Evolutionary conservation across 2,113 vertebrate genomes (phyloP), one percentile per base, ranked within the genome.

Genomic region (Sialia sialis): DNA sequence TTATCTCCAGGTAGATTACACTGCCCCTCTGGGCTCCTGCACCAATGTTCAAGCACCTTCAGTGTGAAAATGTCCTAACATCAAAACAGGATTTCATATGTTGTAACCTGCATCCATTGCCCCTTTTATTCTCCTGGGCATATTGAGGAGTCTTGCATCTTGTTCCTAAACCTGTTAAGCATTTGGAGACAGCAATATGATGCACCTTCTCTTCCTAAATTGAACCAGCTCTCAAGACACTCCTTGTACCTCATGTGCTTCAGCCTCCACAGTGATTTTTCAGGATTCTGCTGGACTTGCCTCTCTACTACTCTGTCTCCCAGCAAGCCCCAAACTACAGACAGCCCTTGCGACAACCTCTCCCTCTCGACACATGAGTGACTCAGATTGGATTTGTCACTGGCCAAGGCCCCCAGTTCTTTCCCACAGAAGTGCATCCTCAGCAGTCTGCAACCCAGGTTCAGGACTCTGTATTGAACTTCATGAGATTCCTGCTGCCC

Each of bases 21-120:
- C 22, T 32, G 19, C 3, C 6, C 16, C 27, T 70, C 69, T 72
- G 25, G 20, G 13, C 4, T 82, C 30, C 19, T 39, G 4, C 11
- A 81, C 2, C 23, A 48, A 5, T 12, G 5, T 32, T 38, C 0
- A 0, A 78, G 6, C 4, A 55, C 20, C 20, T 34, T 56, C 26
- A 62, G 13, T 29, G 27, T 23, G 49, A 88, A 51, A 38, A 74
- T 26, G 74, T 27, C 46, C 36, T 26, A 39, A 70, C 18, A 75
- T 14, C 13, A 26, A 56, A 75, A 29, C 1, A 26, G 7, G 21
- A 79, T 52, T 74, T 85, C 12, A 1, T 48, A 30, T 12, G 11
- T 54, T 60, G 14, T 11, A 69, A 82, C 15, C 13, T 52, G 19
- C 8, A 7, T 23, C 48, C 14, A 26, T 43, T 39, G 18, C 2